Conservation (phyloP, 2,113 vertebrate genomes). For the Alosa alosa region DNA sequence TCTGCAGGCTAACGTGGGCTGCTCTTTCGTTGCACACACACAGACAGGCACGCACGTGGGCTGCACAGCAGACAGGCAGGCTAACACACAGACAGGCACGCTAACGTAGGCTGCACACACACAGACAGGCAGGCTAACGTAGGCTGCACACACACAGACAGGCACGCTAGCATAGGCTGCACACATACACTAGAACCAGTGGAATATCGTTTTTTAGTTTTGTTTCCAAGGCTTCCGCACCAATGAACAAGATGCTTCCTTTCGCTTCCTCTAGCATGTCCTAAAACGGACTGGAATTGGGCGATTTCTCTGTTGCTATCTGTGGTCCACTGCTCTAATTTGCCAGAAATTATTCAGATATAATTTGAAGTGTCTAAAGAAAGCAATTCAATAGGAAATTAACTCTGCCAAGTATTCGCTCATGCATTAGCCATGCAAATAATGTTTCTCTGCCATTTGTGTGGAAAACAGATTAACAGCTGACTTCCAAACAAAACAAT, state of each 20-base stretch:
- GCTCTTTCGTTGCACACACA: no score
- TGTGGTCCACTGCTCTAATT: background rate
- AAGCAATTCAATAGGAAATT: background rate
- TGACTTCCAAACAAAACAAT: background rate
- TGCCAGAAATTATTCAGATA: background rate
- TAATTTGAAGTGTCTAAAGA: background rate
- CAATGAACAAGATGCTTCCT: background rate
- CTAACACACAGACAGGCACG: no score
- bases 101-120: no score
- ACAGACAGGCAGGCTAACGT: no score
- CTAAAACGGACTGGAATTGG: slow-evolving; percentile 1
- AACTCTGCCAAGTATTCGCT: background rate
- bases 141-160: background rate
- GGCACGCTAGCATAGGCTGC: background rate
- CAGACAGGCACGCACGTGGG: no score
- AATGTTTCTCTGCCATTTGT: background rate
- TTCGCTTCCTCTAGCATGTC: background rate
- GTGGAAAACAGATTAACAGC: background rate
- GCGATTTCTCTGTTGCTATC: background rate
- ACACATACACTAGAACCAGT: background rate
- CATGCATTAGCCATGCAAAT: background rate
- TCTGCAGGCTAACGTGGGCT: background rate
- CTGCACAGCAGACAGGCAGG: no score
- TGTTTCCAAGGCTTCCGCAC: background rate
- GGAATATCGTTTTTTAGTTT: background rate